Percentiles rank a stretch among this genome's conserved stretches.
Evolutionary conservation across 2,797 vertebrate species (phyloP).

Genomic region (Tenualosa ilisha): DNA sequence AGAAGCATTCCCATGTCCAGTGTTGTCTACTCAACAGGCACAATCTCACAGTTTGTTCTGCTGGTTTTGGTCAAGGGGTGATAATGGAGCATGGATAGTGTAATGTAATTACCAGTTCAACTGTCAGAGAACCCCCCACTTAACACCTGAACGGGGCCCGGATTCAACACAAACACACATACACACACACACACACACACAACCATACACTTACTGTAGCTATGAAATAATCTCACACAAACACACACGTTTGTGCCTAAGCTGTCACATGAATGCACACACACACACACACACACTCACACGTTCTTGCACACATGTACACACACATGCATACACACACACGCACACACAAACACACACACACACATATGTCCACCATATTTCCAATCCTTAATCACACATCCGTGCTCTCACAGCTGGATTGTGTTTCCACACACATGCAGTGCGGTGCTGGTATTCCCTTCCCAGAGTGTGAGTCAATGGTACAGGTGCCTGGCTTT

Average conservation of each 20-base stretch:
- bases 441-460: conserved; percentile 54
- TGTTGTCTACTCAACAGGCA: neutral
- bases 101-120: conserved; percentile 1
- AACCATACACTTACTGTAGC: conserved; percentile 21
- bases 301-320: conserved; percentile 35
- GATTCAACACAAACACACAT: neutral
- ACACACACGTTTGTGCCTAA: neutral
- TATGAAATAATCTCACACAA: conserved; percentile 23
- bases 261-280: neutral
- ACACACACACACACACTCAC: neutral
- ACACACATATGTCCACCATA: neutral
- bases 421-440: conserved; percentile 62
- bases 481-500: conserved; percentile 67
- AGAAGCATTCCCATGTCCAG: conserved; percentile 9
- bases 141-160: neutral
- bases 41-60: neutral
- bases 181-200: conserved; percentile 25
- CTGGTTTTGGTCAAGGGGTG: neutral
- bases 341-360: conserved; percentile 33
- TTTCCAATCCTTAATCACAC: neutral
- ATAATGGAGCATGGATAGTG: neutral
- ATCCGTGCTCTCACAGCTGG: conserved; percentile 64
- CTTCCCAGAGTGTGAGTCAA: conserved; percentile 75
- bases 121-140: neutral
- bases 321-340: conserved; percentile 24